Evolutionary conservation across 2,888 invertebrate genomes (phyloP), one percentile per base, ranked within the genome.

Genomic region (Perizoma flavofasciatum): DNA sequence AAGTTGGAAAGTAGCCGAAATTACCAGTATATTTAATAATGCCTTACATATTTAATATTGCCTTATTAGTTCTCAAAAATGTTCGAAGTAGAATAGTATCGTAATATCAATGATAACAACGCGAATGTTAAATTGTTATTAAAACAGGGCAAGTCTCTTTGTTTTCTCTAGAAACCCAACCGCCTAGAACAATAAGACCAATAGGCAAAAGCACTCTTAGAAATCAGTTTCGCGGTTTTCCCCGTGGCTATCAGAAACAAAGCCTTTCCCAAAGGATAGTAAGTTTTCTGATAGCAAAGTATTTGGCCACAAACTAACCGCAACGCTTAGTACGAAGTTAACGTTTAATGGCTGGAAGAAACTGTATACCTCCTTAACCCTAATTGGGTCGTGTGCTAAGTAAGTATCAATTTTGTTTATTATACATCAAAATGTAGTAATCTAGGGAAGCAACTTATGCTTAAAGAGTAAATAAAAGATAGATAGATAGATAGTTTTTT

Each of bases 351-450:
- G 77, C 78, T 75, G 68, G 68, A 64, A 64, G 71, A 67, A 72
- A 69, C 71, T 73, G 62, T 72, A 70, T 66, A 72, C 67, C n/a
- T n/a, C n/a, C n/a, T 69, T 64, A 61, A 66, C 66, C 70, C 72
- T 82, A 83, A 85, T 83, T 81, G 73, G 77, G 78, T 82, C 78
- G 75, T 74, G 55, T 66, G 75, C 75, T n/a, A n/a, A n/a, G n/a
- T 69, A 61, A 65, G 65, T 67, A 69, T 69, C 65, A 65, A 66
- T 67, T 69, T 64, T 55, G 62, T 56, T 53, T 55, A 55, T 22
- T 55, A 63, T 22, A 22, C 22, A 22, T 22, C 22, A 22, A 22
- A 22, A 22, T 22, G 22, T 22, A 22, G 3, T 22, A 22, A 22
- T 22, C 22, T 3, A 22, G 3, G 22, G 22, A 22, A 22, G 22